Evolutionary conservation across 2,888 invertebrate species (phyloP).

Genomic region (Osedax fenrisi): DNA sequence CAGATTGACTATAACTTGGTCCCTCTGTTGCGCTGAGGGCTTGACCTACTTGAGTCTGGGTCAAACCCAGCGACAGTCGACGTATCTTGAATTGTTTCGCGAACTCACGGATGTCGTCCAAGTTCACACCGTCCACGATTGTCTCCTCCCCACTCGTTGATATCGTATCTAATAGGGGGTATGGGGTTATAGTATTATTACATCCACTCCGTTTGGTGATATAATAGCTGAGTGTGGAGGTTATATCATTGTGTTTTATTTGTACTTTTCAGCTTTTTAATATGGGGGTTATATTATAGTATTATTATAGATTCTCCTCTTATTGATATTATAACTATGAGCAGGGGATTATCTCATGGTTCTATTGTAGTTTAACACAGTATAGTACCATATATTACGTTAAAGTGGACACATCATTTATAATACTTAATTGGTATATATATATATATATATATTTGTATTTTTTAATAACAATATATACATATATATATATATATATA

Average conservation of each 20-base stretch:
- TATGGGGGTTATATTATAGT: too few relatives aligned
- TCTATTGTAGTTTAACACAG: too few relatives aligned
- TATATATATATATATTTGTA: too few relatives aligned
- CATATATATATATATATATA: too few relatives aligned
- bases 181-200: not conserved
- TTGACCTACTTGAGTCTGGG: constrained; percentile 77
- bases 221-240: not conserved
- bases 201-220: not conserved
- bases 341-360: too few relatives aligned
- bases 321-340: too few relatives aligned
- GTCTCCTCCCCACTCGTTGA: constrained; percentile 85
- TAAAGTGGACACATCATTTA: too few relatives aligned
- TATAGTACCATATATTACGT: too few relatives aligned
- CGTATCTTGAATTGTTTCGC: constrained; percentile 90
- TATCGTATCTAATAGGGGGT: constrained; percentile 51
- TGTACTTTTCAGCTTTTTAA: too few relatives aligned
- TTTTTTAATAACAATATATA: too few relatives aligned
- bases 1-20: constrained; percentile 94
- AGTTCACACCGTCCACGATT: constrained; percentile 86
- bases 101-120: constrained; percentile 95
- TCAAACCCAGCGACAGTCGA: constrained; percentile 78
- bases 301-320: too few relatives aligned
- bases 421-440: too few relatives aligned
- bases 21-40: constrained; percentile 89
- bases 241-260: not conserved